Evolutionary conservation across 2,797 vertebrate species (phyloP).

Genomic region (Anguilla anguilla): DNA sequence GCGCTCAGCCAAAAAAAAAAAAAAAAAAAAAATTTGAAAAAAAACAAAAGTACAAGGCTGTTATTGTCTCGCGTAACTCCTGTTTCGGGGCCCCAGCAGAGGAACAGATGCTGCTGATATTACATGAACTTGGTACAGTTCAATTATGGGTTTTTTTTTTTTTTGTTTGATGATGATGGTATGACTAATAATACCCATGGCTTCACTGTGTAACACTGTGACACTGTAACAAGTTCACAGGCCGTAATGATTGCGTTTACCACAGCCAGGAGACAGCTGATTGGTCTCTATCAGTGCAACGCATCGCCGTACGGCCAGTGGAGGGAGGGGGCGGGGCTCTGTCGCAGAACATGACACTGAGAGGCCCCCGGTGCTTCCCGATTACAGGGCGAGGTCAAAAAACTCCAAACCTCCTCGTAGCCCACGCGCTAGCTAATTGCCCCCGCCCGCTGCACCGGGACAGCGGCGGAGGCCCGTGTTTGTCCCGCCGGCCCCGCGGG

Average conservation of each 20-base stretch:
- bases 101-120: slow-evolving; percentile 41
- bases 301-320: neutral
- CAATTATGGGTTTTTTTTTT: slow-evolving; percentile 31
- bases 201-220: neutral
- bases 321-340: neutral
- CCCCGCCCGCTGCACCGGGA: slow-evolving; percentile 20
- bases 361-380: slow-evolving; percentile 23
- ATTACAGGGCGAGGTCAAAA: slow-evolving; percentile 46
- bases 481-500: neutral
- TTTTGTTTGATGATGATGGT: slow-evolving; percentile 24
- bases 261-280: neutral
- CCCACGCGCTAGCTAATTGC: slow-evolving; percentile 39
- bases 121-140: slow-evolving; percentile 37
- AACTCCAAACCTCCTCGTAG: slow-evolving; percentile 33
- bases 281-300: neutral
- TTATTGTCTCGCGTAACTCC: slow-evolving; percentile 19
- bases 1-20: neutral
- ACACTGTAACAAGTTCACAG: neutral
- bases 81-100: neutral
- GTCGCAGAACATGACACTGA: neutral
- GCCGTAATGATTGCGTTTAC: neutral
- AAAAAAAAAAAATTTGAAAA: neutral
- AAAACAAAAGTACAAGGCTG: neutral
- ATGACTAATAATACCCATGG: neutral
- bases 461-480: slow-evolving; percentile 4